Percentiles rank a stretch among this genome's conserved stretches.
Conservation (phyloP, 2,797 vertebrate species). For the Amazona finschi region DNA sequence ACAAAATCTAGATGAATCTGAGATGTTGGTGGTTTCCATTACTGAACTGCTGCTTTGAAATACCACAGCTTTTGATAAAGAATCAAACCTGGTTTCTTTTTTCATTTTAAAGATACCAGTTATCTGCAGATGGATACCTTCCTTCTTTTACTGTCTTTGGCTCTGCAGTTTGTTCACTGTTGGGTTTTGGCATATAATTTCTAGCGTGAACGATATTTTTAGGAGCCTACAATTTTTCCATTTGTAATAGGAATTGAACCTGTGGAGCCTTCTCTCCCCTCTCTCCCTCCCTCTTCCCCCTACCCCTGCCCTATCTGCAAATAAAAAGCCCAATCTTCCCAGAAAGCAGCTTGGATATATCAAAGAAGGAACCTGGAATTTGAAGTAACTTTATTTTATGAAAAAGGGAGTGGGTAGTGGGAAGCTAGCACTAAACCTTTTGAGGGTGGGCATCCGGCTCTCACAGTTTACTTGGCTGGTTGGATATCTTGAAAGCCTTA, state of each 20-base stretch:
- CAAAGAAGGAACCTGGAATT: slow-evolving; percentile 46
- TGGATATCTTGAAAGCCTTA: slow-evolving; percentile 65
- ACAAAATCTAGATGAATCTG: background rate
- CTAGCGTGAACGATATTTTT: background rate
- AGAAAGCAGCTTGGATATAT: slow-evolving; percentile 33
- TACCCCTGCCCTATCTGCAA: background rate
- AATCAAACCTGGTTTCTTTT: background rate
- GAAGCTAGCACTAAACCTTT: slow-evolving; percentile 27
- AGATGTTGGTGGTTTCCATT: background rate
- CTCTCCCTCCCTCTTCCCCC: background rate
- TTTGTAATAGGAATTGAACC: background rate
- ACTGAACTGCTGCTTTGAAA: background rate
- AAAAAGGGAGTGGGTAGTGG: slow-evolving; percentile 40
- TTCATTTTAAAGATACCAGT: background rate
- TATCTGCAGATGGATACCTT: background rate
- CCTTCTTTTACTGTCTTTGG: background rate
- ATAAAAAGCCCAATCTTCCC: slow-evolving; percentile 16
- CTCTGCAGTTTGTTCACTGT: background rate
- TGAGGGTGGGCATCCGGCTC: slow-evolving; percentile 50
- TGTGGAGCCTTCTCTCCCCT: background rate
- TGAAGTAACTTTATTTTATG: slow-evolving; percentile 53
- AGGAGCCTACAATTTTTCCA: background rate
- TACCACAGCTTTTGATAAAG: background rate
- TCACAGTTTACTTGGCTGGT: slow-evolving; percentile 49
- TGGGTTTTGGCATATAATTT: background rate